Percentiles rank a stretch among this genome's conserved stretches.
Evolutionary conservation across 2,888 invertebrate genomes (phyloP).

Genomic region (Cephus runcator): DNA sequence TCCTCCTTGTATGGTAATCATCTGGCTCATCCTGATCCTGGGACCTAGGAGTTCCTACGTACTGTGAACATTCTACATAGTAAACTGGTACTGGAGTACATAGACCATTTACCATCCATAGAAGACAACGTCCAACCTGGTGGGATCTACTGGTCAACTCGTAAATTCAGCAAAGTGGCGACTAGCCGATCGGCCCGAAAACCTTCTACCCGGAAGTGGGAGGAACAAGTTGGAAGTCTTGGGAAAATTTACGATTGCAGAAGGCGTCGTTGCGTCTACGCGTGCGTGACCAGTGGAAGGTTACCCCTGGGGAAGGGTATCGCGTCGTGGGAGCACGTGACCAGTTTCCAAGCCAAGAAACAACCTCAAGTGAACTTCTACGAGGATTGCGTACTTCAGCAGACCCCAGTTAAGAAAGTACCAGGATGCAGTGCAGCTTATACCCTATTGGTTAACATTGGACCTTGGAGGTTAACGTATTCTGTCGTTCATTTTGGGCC

Average conservation of each 20-base stretch:
- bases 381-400: neutral
- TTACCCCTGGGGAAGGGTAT: neutral
- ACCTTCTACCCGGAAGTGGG: neutral
- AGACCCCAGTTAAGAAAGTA: neutral
- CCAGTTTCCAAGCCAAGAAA: neutral
- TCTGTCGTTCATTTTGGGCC: neutral
- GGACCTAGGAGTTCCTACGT: neutral
- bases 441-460: slow-evolving; percentile 2
- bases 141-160: neutral
- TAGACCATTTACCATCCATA: neutral
- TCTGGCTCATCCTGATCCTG: too few relatives aligned
- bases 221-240: neutral
- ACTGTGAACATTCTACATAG: neutral
- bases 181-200: neutral
- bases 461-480: neutral
- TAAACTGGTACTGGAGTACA: neutral
- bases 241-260: neutral
- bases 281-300: neutral
- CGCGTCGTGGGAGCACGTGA: neutral
- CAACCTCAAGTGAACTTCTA: neutral
- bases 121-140: neutral
- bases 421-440: neutral
- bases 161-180: neutral
- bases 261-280: neutral
- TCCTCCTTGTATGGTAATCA: too few relatives aligned